Evolutionary conservation across 2,113 vertebrate species (phyloP), one percentile per base, ranked within the genome.

Genomic region (Mesocricetus auratus): DNA sequence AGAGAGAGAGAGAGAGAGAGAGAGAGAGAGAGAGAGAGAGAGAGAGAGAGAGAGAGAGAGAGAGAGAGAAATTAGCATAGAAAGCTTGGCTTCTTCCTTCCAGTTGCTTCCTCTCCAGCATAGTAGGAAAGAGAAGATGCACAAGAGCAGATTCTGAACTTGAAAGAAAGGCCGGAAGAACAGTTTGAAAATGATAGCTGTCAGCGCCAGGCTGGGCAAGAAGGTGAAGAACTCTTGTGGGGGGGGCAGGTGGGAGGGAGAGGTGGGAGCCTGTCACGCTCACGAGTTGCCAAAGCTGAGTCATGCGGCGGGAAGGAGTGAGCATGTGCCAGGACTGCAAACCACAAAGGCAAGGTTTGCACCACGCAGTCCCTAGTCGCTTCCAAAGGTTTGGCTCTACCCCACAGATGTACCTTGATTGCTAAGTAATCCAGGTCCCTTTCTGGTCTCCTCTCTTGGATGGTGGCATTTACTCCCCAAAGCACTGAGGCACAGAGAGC

Each of bases 111-210:
- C 7, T 50, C 31, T 31, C 36, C 33, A 60, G 50, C 68, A 71
- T 62, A 93, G 47, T 16, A 79, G 50, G 71, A 60, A 68, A 95
- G 36, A 21, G 42, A 77, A 50, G 68, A 26, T 22, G 75, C 68
- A 92, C 68, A 85, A 62, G 47, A 66, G 21, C n/a, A 91, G 50
- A 86, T n/a, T 47, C 64, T 93, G 79, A 60, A 87, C 81, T 87
- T 50, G 56, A 90, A 77, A 86, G 50, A 60, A 53, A 87, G 16
- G 31, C 56, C n/a, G 31, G 42, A 69, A 81, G 81, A 91, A 71
- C 64, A 73, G 24, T 82, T 92, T 77, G 86, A 47, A 91, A 82
- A 22, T 19, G 69, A 60, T 50, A 73, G 39, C 95, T 86, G 47
- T 93, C 90, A 89, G 62, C 4, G 1, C 82, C 11, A n/a, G 73